Evolutionary conservation across 1,140 invertebrate species (phyloP), one percentile per base, ranked within the genome.

Genomic region (Drosophila mayri): DNA sequence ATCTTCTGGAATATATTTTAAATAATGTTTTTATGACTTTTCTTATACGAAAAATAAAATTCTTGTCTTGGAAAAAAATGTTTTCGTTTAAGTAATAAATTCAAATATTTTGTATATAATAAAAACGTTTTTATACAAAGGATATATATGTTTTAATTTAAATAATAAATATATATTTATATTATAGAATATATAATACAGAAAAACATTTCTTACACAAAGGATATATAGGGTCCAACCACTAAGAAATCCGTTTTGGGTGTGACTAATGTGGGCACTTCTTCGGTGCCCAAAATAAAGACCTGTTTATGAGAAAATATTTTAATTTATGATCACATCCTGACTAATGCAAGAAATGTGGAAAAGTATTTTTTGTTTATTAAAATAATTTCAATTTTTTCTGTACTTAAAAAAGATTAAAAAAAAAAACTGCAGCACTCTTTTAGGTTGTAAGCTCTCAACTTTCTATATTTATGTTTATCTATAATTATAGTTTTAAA

Each of bases 221-320:
- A 93, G 37, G 92, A 92, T 49, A 94, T 92, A 68, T 94, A 94
- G 8, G 93, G 93, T 18, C 79, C 93, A 10, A 94, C 93, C 4
- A 87, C 79, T 3, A 94, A 79, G 43, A 94, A 93, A 67, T 95
- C 95, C 0, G 94, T 94, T 47, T 94, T 94, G 0, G 94, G 93
- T 3, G 94, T 95, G 0, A 95, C 95, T 30, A 95, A 81, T 1
- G 94, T 94, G 11, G 95, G 95, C 0, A 95, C 95, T 75, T 95
- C 95, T 85, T 95, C 94, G 68, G 94, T 93, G 11, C 95, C 95
- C 5, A 95, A 77, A 30, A 95, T 93, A 46, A 95, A 95, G 12
- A 95, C 87, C 94, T 95, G 1, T 32, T n/a, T 8, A 37, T 18
- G 1, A 40, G 9, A 18, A 16, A 25, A 44, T n/a, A 1, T 18